These are phyloP conservation scores for Drosophila flavopinicola DNA, from an alignment of 2,888 invertebrate species.

Conservation along the genomic window DNA sequence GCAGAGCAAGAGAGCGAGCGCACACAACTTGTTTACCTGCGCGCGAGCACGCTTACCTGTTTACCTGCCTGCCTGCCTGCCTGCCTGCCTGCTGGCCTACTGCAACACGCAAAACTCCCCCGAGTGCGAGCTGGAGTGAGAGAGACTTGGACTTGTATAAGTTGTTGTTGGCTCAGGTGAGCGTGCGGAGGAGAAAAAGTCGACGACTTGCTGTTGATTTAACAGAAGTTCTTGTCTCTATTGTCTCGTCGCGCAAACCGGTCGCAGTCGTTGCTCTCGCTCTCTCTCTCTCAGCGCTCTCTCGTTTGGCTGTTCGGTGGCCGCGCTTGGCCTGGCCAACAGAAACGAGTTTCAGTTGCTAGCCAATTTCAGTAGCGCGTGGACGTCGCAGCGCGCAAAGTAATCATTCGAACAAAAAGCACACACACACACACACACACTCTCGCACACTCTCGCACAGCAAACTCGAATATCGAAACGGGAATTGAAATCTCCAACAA, in stretches of 20 bases:
- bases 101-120: conserved; percentile 57
- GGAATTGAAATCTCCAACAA: conserved; percentile 35
- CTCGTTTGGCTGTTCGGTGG: conserved; percentile 4
- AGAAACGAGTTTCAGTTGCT: conserved; percentile 81
- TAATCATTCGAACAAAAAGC: conserved; percentile 7
- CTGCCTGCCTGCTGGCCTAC: conserved; percentile 33
- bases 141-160: too few species aligned
- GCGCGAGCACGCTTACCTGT: conserved; percentile 48
- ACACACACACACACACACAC: background rate
- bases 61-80: conserved; percentile 20
- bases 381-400: conserved; percentile 65
- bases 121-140: conserved; percentile 14
- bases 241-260: conserved; percentile 44
- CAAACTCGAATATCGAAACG: conserved; percentile 42
- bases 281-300: conserved; percentile 10
- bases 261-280: conserved; percentile 20
- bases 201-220: conserved; percentile 44
- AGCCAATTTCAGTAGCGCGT: conserved; percentile 69
- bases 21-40: conserved; percentile 54
- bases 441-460: background rate
- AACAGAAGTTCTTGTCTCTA: conserved; percentile 60
- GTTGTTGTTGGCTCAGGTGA: conserved; percentile 50
- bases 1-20: conserved; percentile 6
- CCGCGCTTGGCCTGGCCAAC: conserved; percentile 42
- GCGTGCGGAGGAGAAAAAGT: conserved; percentile 25